phyloP scores from a whole-genome alignment of 2,797 vertebrate species.

The Balearica regulorum region DNA sequence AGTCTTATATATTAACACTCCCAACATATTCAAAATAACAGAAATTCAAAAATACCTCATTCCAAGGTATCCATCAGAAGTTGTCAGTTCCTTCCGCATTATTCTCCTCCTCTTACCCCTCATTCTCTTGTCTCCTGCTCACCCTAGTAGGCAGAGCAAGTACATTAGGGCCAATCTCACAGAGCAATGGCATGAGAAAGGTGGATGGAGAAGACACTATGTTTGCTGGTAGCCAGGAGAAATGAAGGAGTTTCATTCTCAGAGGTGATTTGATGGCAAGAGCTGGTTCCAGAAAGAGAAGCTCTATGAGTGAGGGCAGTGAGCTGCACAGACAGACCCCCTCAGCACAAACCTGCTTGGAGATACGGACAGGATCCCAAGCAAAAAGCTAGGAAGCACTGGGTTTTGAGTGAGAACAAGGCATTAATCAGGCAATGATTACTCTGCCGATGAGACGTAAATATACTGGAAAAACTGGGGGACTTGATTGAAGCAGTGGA shows the following conservation, averaged over 20 bases:
- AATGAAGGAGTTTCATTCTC: neutral
- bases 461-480: neutral
- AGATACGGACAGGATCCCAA: neutral
- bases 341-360: neutral
- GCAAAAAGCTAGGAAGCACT: neutral
- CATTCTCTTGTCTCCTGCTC: neutral
- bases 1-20: neutral
- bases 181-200: neutral
- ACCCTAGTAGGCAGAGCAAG: neutral
- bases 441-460: neutral
- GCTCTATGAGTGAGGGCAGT: neutral
- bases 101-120: neutral
- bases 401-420: neutral
- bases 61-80: neutral
- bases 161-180: neutral
- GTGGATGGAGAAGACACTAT: neutral
- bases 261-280: neutral
- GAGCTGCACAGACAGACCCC: neutral
- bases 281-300: neutral
- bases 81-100: neutral
- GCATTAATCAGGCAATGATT: neutral
- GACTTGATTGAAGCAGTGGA: neutral
- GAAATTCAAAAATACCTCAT: neutral
- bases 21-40: neutral
- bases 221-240: neutral